These are phyloP conservation scores for Mimumesa dahlbomi DNA, from an alignment of 2,888 invertebrate species.

Conservation along the genomic window DNA sequence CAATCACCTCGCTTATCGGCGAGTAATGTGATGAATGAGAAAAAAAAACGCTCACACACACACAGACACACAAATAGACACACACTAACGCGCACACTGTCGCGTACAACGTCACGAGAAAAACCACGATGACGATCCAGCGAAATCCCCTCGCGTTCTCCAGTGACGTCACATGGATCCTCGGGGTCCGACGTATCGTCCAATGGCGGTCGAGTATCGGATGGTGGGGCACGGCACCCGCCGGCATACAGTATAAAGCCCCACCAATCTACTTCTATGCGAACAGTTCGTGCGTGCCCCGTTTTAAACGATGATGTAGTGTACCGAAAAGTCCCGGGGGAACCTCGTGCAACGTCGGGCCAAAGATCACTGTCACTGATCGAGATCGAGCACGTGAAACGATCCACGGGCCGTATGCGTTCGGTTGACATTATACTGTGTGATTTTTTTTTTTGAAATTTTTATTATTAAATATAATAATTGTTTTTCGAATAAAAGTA, in stretches of 20 bases:
- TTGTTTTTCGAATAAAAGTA: too few species aligned
- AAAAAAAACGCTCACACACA: too few species aligned
- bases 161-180: conserved; percentile 58
- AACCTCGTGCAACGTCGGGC: conserved; percentile 26
- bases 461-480: too few species aligned
- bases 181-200: conserved; percentile 19
- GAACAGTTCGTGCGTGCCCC: conserved; percentile 70
- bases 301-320: conserved; percentile 68
- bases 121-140: not conserved
- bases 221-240: conserved; percentile 62
- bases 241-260: conserved; percentile 67
- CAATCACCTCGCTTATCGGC: not conserved
- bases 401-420: conserved; percentile 26
- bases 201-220: conserved; percentile 21
- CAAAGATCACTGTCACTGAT: conserved; percentile 40
- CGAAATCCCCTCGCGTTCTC: conserved; percentile 53
- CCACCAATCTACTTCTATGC: conserved; percentile 65
- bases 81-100: too few species aligned
- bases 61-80: too few species aligned
- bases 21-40: not conserved
- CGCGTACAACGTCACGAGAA: not conserved
- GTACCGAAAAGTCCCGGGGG: conserved; percentile 42
- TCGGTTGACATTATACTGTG: not conserved
- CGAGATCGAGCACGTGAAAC: conserved; percentile 45
- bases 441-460: not conserved